Evolutionary conservation across 92 coral and sea anemone genomes (phyloP).

Genomic region (Virgularia gustaviana): DNA sequence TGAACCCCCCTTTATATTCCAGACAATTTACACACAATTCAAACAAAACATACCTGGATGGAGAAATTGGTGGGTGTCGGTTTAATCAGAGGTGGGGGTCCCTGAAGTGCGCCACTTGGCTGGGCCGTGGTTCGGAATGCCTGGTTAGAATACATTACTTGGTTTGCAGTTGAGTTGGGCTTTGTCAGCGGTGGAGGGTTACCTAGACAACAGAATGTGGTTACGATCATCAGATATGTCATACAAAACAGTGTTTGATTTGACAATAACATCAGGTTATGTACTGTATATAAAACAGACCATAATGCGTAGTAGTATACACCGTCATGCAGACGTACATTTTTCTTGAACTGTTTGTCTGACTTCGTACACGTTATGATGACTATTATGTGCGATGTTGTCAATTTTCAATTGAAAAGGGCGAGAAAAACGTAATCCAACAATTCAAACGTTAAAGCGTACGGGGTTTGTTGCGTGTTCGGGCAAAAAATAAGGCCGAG

Average conservation of each 20-base stretch:
- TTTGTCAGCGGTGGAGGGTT: slow-evolving; percentile 94
- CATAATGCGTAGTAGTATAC: too few species aligned
- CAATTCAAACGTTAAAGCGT: too few species aligned
- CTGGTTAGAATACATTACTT: slow-evolving; percentile 32
- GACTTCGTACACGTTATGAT: too few species aligned
- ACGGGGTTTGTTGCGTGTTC: neutral
- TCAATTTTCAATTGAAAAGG: too few species aligned
- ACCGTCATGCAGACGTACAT: too few species aligned
- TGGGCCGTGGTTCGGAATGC: slow-evolving; percentile 67
- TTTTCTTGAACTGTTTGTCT: too few species aligned
- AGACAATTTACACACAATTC: neutral
- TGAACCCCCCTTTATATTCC: neutral
- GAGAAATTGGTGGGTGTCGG: slow-evolving; percentile 54
- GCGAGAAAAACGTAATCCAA: too few species aligned
- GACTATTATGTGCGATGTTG: too few species aligned
- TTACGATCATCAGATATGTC: neutral
- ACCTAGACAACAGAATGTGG: slow-evolving; percentile 31
- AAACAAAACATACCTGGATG: slow-evolving; percentile 22
- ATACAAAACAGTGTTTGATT: neutral
- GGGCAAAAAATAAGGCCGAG: neutral
- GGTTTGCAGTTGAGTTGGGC: slow-evolving; percentile 75
- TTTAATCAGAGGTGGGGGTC: slow-evolving; percentile 94
- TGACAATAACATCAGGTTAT: neutral
- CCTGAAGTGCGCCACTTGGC: slow-evolving; percentile 63
- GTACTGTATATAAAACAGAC: neutral